Percentiles rank a stretch among this genome's conserved stretches.
Evolutionary conservation across 2,888 invertebrate genomes (phyloP).

Genomic region (Leptarthrus brevirostris): DNA sequence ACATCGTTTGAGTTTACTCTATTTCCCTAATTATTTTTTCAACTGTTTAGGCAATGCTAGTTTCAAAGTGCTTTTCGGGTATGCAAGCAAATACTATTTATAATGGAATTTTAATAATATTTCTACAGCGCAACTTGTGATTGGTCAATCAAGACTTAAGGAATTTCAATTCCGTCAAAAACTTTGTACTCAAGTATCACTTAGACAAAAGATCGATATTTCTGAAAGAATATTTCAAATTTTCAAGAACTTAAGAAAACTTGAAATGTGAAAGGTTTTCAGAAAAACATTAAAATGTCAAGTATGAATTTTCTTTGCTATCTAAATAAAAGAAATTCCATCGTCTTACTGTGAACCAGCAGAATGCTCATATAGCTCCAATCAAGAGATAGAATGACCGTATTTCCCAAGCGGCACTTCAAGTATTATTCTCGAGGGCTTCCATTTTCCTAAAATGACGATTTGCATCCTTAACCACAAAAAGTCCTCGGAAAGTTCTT

Average conservation of each 20-base stretch:
- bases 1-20: too few relatives aligned
- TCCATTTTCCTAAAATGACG: slow-evolving; percentile 24
- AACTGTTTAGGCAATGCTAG: too few relatives aligned
- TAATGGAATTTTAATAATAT: too few relatives aligned
- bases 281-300: not conserved
- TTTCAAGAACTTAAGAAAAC: not conserved
- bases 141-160: too few relatives aligned
- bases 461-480: slow-evolving; percentile 34
- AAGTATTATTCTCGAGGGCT: slow-evolving; percentile 27
- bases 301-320: not conserved
- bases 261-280: not conserved
- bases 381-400: slow-evolving; percentile 1
- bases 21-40: too few relatives aligned
- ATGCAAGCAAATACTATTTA: too few relatives aligned
- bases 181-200: slow-evolving; percentile 13
- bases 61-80: too few relatives aligned
- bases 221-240: not conserved
- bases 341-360: not conserved
- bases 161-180: slow-evolving; percentile 10
- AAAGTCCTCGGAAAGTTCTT: slow-evolving; percentile 15
- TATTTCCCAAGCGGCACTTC: slow-evolving; percentile 21
- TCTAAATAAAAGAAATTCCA: not conserved
- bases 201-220: not conserved
- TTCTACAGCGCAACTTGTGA: too few relatives aligned
- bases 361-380: slow-evolving; percentile 5